These are phyloP conservation scores for Oenanthe melanoleuca DNA, from an alignment of 2,113 vertebrate genomes.

Conservation along the genomic window DNA sequence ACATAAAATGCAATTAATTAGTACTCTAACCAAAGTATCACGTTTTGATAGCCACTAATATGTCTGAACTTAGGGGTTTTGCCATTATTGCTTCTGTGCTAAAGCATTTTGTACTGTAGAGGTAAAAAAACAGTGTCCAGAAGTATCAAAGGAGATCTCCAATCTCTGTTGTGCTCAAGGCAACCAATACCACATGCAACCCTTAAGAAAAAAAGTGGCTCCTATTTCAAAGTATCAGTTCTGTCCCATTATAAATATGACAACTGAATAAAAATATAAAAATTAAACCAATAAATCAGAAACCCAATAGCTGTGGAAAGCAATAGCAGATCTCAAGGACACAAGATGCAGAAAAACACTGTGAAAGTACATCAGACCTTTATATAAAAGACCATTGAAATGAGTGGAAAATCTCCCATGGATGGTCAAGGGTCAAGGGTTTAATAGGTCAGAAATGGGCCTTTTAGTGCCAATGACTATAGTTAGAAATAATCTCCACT, in stretches of 20 bases:
- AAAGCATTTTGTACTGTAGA: background rate
- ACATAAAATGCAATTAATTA: background rate
- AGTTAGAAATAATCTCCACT: background rate
- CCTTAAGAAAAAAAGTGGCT: background rate
- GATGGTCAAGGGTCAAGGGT: background rate
- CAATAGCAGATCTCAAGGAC: background rate
- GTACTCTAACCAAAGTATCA: background rate
- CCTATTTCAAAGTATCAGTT: background rate
- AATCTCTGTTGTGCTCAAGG: background rate
- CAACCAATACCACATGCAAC: background rate
- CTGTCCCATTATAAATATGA: background rate
- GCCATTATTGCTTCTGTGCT: background rate
- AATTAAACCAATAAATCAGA: constrained; percentile 14
- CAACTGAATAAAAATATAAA: background rate
- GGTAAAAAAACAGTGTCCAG: background rate
- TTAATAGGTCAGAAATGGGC: background rate
- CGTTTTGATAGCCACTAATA: background rate
- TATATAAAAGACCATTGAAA: background rate
- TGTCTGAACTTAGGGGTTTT: background rate
- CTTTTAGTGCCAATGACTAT: background rate
- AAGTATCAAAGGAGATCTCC: background rate
- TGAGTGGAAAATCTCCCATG: background rate
- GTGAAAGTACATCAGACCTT: background rate
- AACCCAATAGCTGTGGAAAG: background rate
- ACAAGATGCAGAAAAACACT: background rate